These are phyloP conservation scores for Alcis repandata DNA, from an alignment of 2,888 invertebrate genomes.

Conservation along the genomic window DNA sequence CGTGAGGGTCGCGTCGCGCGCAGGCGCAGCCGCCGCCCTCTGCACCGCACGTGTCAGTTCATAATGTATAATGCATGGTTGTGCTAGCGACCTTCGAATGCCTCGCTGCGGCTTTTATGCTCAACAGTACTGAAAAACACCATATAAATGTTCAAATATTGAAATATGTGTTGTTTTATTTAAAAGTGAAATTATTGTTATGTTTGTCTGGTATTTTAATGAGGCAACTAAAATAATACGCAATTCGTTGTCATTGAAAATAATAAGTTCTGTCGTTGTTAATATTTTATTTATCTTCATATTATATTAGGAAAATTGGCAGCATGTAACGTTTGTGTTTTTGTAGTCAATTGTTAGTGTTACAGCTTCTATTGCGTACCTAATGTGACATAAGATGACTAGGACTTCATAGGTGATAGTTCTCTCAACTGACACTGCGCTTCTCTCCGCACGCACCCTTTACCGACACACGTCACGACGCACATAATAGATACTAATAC, in stretches of 20 bases:
- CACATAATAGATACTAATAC: no score
- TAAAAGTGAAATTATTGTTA: slow-evolving; percentile 43
- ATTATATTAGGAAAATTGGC: slow-evolving; percentile 42
- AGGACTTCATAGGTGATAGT: slow-evolving; percentile 25
- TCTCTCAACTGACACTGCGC: slow-evolving; percentile 3
- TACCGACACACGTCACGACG: background rate
- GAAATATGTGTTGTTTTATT: slow-evolving; percentile 37
- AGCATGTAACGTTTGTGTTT: slow-evolving; percentile 34
- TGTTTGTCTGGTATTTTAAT: slow-evolving; percentile 44
- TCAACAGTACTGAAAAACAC: slow-evolving; percentile 47
- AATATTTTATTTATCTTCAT: slow-evolving; percentile 40
- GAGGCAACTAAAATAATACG: slow-evolving; percentile 33
- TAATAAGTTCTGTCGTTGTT: slow-evolving; percentile 26
- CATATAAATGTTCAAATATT: slow-evolving; percentile 47
- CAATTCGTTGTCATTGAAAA: slow-evolving; percentile 30
- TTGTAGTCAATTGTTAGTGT: slow-evolving; percentile 37
- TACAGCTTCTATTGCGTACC: slow-evolving; percentile 36
- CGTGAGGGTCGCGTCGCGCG: slow-evolving; percentile 35
- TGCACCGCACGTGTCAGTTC: slow-evolving; percentile 28
- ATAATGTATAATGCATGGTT: slow-evolving; percentile 33
- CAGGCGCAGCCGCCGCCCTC: background rate
- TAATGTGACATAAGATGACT: slow-evolving; percentile 15
- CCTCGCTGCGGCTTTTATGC: slow-evolving; percentile 42
- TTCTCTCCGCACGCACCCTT: background rate
- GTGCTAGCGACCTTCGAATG: slow-evolving; percentile 38